These are phyloP conservation scores for Oryzias javanicus DNA, from an alignment of 2,113 vertebrate genomes.

Conservation along the genomic window DNA sequence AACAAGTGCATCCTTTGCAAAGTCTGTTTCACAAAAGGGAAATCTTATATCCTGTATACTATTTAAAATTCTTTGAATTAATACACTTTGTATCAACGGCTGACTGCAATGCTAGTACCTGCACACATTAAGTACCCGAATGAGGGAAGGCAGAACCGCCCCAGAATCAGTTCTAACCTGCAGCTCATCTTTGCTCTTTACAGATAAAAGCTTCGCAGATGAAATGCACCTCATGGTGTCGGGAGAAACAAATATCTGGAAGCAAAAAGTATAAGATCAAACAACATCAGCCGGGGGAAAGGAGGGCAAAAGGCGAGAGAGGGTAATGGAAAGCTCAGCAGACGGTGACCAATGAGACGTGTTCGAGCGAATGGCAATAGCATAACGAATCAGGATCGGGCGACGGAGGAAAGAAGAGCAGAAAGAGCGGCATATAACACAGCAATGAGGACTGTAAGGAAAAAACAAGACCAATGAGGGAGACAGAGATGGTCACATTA, in stretches of 20 bases:
- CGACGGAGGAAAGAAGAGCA: slow-evolving; percentile 38
- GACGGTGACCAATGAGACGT: slow-evolving; percentile 68
- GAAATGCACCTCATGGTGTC: slow-evolving; percentile 42
- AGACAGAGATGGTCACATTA: slow-evolving; percentile 26
- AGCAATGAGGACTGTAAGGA: slow-evolving; percentile 15
- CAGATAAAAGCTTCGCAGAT: slow-evolving; percentile 44
- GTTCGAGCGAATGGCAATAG: slow-evolving; percentile 39
- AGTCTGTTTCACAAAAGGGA: slow-evolving; percentile 36
- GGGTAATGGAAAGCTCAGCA: slow-evolving; percentile 60
- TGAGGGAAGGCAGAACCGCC: slow-evolving; percentile 10
- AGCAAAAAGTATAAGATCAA: slow-evolving; percentile 54
- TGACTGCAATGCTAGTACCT: slow-evolving; percentile 38
- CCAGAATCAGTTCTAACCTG: slow-evolving; percentile 8
- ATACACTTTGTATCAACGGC: slow-evolving; percentile 53
- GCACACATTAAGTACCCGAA: slow-evolving; percentile 12
- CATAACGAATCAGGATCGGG: slow-evolving; percentile 57
- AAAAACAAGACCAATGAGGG: slow-evolving; percentile 1
- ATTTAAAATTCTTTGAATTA: slow-evolving; percentile 29
- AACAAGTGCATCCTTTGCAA: slow-evolving; percentile 32
- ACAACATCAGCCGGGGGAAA: slow-evolving; percentile 23
- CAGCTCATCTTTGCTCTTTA: slow-evolving; percentile 18
- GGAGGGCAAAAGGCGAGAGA: slow-evolving; percentile 13
- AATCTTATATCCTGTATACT: slow-evolving; percentile 18
- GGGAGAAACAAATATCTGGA: slow-evolving; percentile 51
- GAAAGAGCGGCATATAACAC: slow-evolving; percentile 29